Evolutionary conservation across 2,113 vertebrate genomes (phyloP).

Genomic region (Paradoxurus hermaphroditus): DNA sequence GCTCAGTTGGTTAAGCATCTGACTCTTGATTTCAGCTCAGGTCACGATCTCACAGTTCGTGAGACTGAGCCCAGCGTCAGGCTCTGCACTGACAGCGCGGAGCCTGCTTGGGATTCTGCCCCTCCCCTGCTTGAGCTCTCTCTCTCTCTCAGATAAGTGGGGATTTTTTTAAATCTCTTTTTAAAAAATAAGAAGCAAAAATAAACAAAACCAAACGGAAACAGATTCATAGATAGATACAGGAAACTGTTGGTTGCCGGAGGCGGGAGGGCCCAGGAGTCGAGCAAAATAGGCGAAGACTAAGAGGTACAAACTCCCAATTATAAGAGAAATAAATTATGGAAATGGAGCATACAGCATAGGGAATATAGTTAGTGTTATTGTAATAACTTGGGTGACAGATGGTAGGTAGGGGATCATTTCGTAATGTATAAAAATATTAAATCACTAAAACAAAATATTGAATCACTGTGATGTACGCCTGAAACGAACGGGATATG

Average conservation of each 20-base stretch:
- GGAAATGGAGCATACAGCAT: background rate
- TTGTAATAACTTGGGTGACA: background rate
- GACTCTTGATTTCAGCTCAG: too few relatives aligned
- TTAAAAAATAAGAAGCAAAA: background rate
- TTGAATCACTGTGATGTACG: background rate
- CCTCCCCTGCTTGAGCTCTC: too few relatives aligned
- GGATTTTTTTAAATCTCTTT: too few relatives aligned
- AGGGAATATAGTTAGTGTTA: background rate
- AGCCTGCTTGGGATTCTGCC: too few relatives aligned
- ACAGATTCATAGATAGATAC: background rate
- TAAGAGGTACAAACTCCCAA: background rate
- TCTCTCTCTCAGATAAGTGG: too few relatives aligned
- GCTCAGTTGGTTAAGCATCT: too few relatives aligned
- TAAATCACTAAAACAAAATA: too few relatives aligned
- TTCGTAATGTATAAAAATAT: background rate
- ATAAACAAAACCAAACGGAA: background rate
- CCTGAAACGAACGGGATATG: background rate
- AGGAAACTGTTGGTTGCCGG: background rate
- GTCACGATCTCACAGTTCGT: too few relatives aligned
- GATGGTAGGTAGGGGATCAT: background rate
- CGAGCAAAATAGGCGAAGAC: background rate
- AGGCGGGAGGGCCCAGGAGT: background rate
- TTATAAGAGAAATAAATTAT: background rate
- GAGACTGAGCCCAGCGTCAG: too few relatives aligned
- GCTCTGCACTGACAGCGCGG: too few relatives aligned